Evolutionary conservation across 2,888 invertebrate species (phyloP).

Genomic region (Dioctria linearis): DNA sequence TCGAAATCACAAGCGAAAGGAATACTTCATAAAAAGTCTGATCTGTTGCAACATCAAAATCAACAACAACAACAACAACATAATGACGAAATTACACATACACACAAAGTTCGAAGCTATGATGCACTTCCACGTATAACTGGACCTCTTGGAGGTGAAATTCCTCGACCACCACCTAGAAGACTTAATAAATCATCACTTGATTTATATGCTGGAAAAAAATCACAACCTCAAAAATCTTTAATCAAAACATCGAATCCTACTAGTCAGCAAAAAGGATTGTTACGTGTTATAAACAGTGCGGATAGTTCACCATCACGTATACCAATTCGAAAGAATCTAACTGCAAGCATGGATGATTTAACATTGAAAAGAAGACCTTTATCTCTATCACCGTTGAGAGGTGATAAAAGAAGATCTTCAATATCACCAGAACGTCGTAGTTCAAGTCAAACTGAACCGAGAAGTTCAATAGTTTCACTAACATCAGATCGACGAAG

Average conservation of each 20-base stretch:
- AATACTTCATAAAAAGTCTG: slow-evolving; percentile 64
- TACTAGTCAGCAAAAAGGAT: slow-evolving; percentile 68
- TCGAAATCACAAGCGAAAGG: slow-evolving; percentile 63
- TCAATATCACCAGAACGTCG: slow-evolving; percentile 69
- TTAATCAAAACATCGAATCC: slow-evolving; percentile 67
- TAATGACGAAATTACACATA: slow-evolving; percentile 55
- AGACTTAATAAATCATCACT: slow-evolving; percentile 65
- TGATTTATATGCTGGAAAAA: slow-evolving; percentile 61
- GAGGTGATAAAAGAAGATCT: slow-evolving; percentile 64
- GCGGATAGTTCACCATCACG: slow-evolving; percentile 62
- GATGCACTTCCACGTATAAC: slow-evolving; percentile 67
- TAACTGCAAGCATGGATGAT: slow-evolving; percentile 67
- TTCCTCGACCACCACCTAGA: slow-evolving; percentile 60
- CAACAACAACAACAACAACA: not conserved
- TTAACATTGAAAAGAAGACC: slow-evolving; percentile 57
- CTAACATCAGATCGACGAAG: slow-evolving; percentile 67
- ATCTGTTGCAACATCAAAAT: not conserved
- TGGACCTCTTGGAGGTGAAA: slow-evolving; percentile 65
- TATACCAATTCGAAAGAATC: slow-evolving; percentile 65
- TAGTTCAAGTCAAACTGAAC: slow-evolving; percentile 68
- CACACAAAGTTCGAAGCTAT: slow-evolving; percentile 64
- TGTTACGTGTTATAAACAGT: slow-evolving; percentile 66
- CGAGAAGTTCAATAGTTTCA: slow-evolving; percentile 59
- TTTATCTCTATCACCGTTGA: slow-evolving; percentile 52
- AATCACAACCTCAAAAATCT: slow-evolving; percentile 63